Evolutionary conservation across 1,140 invertebrate species (phyloP).

Genomic region (Papilio aristodemus): DNA sequence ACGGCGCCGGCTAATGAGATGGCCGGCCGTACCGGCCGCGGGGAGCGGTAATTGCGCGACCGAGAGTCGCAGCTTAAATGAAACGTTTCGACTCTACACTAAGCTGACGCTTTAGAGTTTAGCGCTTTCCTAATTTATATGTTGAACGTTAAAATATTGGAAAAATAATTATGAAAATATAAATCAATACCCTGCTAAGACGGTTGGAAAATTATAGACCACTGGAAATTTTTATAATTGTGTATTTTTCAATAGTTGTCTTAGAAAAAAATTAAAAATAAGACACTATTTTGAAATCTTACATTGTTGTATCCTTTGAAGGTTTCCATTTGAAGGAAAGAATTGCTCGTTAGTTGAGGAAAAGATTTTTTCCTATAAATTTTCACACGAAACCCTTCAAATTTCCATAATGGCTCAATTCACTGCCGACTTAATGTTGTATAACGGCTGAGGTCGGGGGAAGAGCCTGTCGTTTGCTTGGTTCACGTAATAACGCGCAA

Average conservation of each 20-base stretch:
- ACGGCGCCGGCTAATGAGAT: constrained; percentile 9
- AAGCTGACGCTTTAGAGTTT: background rate
- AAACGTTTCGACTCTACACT: background rate
- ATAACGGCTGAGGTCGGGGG: constrained; percentile 17
- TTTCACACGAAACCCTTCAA: constrained; percentile 11
- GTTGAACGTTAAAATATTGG: background rate
- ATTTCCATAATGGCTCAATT: constrained; percentile 20
- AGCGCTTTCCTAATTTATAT: background rate
- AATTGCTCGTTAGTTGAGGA: constrained; percentile 6
- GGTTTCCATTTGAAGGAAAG: constrained; percentile 10
- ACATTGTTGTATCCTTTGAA: background rate
- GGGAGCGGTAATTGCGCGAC: background rate
- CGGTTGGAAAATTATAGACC: too few relatives aligned
- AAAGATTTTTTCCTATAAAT: constrained; percentile 15
- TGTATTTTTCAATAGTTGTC: too few relatives aligned
- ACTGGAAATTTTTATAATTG: too few relatives aligned
- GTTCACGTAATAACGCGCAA: constrained; percentile 1
- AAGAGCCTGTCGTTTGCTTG: constrained; percentile 12
- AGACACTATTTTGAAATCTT: constrained; percentile 1
- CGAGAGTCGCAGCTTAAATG: background rate
- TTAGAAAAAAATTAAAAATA: background rate
- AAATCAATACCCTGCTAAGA: too few relatives aligned
- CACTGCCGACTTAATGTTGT: constrained; percentile 15
- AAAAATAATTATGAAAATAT: too few relatives aligned
- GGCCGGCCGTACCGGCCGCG: background rate